Evolutionary conservation across 1,140 invertebrate genomes (phyloP).

Genomic region (Wiebesia pumilae): DNA sequence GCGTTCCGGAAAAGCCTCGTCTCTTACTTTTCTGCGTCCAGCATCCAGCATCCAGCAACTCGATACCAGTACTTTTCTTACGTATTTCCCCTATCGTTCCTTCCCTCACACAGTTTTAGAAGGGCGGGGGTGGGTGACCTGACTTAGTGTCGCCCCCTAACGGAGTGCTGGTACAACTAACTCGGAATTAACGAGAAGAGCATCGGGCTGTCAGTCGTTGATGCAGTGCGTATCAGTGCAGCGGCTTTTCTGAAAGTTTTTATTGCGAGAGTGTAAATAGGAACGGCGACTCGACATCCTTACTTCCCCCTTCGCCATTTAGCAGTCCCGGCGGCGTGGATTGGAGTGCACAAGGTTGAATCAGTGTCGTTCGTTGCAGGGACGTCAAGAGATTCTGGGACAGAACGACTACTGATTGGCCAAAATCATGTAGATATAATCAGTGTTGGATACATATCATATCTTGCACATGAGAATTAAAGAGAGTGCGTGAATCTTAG

Average conservation of each 20-base stretch:
- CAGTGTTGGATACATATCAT: background rate
- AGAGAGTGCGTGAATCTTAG: background rate
- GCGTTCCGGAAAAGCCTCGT: background rate
- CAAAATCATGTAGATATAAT: background rate
- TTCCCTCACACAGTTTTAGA: background rate
- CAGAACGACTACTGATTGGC: background rate
- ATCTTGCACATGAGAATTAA: background rate
- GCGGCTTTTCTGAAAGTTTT: slow-evolving; percentile 58
- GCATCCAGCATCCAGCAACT: background rate
- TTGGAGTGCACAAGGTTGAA: background rate
- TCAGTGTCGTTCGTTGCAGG: background rate
- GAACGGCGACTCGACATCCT: background rate
- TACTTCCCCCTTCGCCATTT: slow-evolving; percentile 55
- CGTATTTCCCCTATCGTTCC: background rate
- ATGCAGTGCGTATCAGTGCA: slow-evolving; percentile 74
- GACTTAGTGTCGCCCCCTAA: slow-evolving; percentile 31
- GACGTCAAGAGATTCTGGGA: background rate
- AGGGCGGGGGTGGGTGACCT: background rate
- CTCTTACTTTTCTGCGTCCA: background rate
- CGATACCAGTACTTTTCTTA: background rate
- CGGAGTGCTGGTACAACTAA: background rate
- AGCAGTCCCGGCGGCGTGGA: background rate
- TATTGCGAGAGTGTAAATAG: background rate
- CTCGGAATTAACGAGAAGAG: background rate
- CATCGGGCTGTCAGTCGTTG: slow-evolving; percentile 66